A percentile compares a stretch with the other conserved stretches of the same genome.
Evolutionary conservation across 2,888 invertebrate species (phyloP).

Genomic region (Ichneumoninae sp.): DNA sequence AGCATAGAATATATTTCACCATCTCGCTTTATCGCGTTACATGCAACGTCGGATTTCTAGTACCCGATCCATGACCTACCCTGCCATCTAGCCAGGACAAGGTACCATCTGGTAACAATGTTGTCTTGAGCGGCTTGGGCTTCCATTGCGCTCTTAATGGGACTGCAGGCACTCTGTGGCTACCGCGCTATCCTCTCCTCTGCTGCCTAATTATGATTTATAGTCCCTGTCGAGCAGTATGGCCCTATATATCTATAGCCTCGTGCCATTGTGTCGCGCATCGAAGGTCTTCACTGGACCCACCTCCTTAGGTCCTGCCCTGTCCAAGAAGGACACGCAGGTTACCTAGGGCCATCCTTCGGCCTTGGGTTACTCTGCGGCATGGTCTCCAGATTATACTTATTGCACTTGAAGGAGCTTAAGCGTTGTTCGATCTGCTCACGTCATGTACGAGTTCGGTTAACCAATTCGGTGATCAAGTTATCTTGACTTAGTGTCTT

Average conservation of each 20-base stretch:
- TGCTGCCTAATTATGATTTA: conserved; percentile 82
- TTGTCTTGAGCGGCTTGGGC: conserved; percentile 70
- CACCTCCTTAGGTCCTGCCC: conserved; percentile 15
- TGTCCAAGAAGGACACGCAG: neutral
- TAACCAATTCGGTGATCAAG: neutral
- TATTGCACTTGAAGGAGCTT: neutral
- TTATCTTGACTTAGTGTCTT: neutral
- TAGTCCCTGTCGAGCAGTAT: conserved; percentile 70
- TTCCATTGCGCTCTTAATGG: conserved; percentile 81
- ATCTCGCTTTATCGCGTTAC: conserved; percentile 8
- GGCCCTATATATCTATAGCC: conserved; percentile 13
- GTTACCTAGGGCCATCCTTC: neutral
- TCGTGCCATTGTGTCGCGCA: conserved; percentile 70
- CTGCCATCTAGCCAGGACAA: conserved; percentile 32
- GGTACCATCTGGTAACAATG: conserved; percentile 77
- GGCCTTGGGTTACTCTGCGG: neutral
- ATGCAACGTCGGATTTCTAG: conserved; percentile 24
- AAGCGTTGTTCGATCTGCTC: neutral
- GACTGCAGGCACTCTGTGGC: conserved; percentile 77
- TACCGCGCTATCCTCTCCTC: conserved; percentile 72
- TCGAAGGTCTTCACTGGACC: conserved; percentile 72
- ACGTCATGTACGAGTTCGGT: neutral
- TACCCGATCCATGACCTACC: conserved; percentile 47
- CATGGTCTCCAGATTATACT: neutral
- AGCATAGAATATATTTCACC: conserved; percentile 24